Percentiles rank a stretch among this genome's conserved stretches.
phyloP scores from a whole-genome alignment of 2,113 vertebrate species.

The Ivindomyrus marchei region DNA sequence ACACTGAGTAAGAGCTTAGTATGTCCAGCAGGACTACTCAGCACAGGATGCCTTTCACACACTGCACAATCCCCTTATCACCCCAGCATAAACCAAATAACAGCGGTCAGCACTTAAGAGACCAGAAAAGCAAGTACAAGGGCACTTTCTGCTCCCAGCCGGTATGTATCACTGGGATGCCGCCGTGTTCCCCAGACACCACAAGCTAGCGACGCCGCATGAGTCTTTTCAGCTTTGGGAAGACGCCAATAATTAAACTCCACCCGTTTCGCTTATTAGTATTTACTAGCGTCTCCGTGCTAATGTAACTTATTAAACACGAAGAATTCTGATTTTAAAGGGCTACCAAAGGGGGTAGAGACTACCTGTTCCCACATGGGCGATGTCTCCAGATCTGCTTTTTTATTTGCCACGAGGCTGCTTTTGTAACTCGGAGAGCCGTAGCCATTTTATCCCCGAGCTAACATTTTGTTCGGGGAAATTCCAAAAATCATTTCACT shows the following conservation, averaged over 20 bases:
- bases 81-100: neutral
- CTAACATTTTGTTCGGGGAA: neutral
- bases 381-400: neutral
- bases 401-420: neutral
- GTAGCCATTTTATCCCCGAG: neutral
- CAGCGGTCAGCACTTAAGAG: neutral
- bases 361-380: neutral
- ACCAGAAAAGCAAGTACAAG: neutral
- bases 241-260: neutral
- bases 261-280: neutral
- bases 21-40: neutral
- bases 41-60: neutral
- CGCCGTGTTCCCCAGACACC: neutral
- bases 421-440: neutral
- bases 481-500: neutral
- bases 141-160: neutral
- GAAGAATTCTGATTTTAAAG: neutral
- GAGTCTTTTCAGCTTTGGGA: neutral
- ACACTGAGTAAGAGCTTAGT: neutral
- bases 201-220: neutral
- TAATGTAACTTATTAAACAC: neutral
- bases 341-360: neutral
- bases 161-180: neutral
- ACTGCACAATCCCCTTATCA: neutral
- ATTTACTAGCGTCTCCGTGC: neutral